These are phyloP conservation scores for Oryzias javanicus DNA, from an alignment of 2,113 vertebrate species.

Conservation along the genomic window DNA sequence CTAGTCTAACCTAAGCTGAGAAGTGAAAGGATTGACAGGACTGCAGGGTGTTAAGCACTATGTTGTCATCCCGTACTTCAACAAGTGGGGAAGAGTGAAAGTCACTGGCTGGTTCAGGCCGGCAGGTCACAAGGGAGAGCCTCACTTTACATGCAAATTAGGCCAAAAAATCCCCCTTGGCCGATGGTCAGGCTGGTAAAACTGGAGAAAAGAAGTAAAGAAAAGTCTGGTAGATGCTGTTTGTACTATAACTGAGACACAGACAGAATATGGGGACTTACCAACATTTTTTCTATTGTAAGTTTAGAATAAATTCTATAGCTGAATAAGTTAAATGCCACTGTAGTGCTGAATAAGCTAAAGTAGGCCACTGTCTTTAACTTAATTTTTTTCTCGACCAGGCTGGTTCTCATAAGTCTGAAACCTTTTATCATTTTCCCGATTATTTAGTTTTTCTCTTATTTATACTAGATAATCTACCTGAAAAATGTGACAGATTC, in stretches of 20 bases:
- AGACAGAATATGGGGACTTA: conserved; percentile 8
- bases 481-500: too few species aligned
- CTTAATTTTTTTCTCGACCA: too few species aligned
- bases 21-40: conserved; percentile 68
- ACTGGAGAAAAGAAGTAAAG: conserved; percentile 51
- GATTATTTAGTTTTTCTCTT: too few species aligned
- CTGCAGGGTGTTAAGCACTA: conserved; percentile 69
- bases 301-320: too few species aligned
- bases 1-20: conserved; percentile 60
- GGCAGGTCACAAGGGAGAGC: conserved; percentile 63
- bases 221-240: conserved; percentile 9
- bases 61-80: conserved; percentile 66
- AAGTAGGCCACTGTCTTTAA: too few species aligned
- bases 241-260: conserved; percentile 7
- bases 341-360: too few species aligned
- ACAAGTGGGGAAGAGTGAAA: conserved; percentile 65
- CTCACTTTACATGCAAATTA: conserved; percentile 79
- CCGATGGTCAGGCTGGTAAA: conserved; percentile 59
- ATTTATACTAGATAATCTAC: too few species aligned
- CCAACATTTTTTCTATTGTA: not conserved
- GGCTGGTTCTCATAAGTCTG: too few species aligned
- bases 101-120: conserved; percentile 63
- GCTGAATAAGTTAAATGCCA: too few species aligned
- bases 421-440: too few species aligned
- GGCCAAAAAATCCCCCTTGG: conserved; percentile 62